Percentiles rank a stretch among this genome's conserved stretches.
Evolutionary conservation across 1,140 invertebrate species (phyloP).

Genomic region (Geopemphigus sp.): DNA sequence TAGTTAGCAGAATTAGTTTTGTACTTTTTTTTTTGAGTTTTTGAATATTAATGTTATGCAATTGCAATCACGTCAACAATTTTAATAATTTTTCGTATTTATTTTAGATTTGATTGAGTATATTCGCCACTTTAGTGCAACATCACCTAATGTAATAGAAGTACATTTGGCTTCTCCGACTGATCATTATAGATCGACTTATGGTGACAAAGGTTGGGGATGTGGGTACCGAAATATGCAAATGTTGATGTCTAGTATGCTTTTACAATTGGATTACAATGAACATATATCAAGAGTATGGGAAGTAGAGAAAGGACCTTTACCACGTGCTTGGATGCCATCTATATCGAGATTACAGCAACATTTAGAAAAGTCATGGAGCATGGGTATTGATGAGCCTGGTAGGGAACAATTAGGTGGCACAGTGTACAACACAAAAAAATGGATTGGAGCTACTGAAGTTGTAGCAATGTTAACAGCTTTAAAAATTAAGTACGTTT

Average conservation of each 20-base stretch:
- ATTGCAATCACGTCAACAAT: neutral
- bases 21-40: neutral
- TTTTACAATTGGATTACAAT: slow-evolving; percentile 72
- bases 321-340: slow-evolving; percentile 68
- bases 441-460: slow-evolving; percentile 91
- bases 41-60: neutral
- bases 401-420: slow-evolving; percentile 82
- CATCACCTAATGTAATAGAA: slow-evolving; percentile 64
- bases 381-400: slow-evolving; percentile 79
- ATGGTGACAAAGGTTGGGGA: slow-evolving; percentile 86
- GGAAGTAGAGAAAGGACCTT: slow-evolving; percentile 56
- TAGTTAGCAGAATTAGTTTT: neutral
- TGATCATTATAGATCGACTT: slow-evolving; percentile 82
- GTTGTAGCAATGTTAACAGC: slow-evolving; percentile 77
- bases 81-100: neutral
- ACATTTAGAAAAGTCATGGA: slow-evolving; percentile 83
- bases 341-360: slow-evolving; percentile 80
- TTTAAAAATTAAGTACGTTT: slow-evolving; percentile 65
- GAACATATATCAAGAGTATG: slow-evolving; percentile 62
- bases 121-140: slow-evolving; percentile 38
- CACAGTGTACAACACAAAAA: slow-evolving; percentile 76
- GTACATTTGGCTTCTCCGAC: slow-evolving; percentile 74
- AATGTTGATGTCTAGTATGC: slow-evolving; percentile 81
- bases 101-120: slow-evolving; percentile 46
- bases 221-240: slow-evolving; percentile 89